A percentile compares a stretch with the other conserved stretches of the same genome.
Evolutionary conservation across 2,797 vertebrate genomes (phyloP).

Genomic region (Mus minutoides): DNA sequence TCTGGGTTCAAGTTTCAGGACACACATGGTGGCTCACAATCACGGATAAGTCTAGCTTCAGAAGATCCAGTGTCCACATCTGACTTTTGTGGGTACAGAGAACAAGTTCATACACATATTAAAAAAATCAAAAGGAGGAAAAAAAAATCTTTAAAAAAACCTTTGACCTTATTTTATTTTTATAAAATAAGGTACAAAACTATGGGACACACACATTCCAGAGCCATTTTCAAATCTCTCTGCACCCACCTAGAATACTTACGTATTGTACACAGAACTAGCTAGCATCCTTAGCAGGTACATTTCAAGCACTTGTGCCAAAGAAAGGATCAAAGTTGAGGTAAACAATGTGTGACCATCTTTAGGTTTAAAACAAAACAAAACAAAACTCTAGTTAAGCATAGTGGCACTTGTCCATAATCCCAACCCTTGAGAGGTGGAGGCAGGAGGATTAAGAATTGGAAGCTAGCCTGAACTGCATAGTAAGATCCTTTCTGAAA

Average conservation of each 20-base stretch:
- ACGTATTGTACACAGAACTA: background rate
- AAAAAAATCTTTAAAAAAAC: background rate
- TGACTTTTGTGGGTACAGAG: background rate
- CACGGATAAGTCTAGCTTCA: background rate
- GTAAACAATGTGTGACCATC: constrained; percentile 36
- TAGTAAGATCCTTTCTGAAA: background rate
- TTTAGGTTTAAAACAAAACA: background rate
- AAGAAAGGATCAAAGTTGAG: background rate
- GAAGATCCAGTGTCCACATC: background rate
- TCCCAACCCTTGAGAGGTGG: background rate
- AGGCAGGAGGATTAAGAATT: background rate
- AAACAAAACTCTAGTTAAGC: background rate
- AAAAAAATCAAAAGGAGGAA: background rate
- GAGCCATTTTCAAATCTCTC: background rate
- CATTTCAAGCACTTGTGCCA: constrained; percentile 23
- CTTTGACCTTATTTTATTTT: background rate
- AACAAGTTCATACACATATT: background rate
- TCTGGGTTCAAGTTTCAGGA: background rate
- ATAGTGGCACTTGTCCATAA: background rate
- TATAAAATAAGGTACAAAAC: background rate
- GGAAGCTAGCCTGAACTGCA: background rate
- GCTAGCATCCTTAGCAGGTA: background rate
- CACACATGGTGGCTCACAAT: background rate
- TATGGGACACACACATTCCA: constrained; percentile 3
- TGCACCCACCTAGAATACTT: background rate